Conservation (phyloP, 2,113 vertebrate species). For the Protomyctophum bolini region DNA sequence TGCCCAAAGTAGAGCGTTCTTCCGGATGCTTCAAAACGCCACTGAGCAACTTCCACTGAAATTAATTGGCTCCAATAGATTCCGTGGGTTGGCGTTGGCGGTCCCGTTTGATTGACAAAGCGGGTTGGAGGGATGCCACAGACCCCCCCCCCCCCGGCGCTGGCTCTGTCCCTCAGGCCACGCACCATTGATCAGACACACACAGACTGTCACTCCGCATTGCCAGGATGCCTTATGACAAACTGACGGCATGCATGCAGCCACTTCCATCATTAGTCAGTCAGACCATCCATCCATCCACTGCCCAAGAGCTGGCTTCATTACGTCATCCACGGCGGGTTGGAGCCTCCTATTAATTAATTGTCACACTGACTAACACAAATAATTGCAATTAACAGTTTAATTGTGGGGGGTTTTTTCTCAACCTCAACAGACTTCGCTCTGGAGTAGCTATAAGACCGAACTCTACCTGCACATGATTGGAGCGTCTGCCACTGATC, state of each 20-base stretch:
- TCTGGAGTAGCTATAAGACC: too few species aligned
- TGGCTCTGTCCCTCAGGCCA: constrained; percentile 52
- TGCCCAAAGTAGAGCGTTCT: too few species aligned
- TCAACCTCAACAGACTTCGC: too few species aligned
- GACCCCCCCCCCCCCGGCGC: constrained; percentile 47
- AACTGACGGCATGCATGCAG: constrained; percentile 43
- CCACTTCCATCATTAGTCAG: constrained; percentile 63
- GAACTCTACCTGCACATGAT: too few species aligned
- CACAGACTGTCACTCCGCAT: constrained; percentile 68
- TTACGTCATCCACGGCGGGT: too few species aligned
- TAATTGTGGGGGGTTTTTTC: too few species aligned
- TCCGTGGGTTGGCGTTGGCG: constrained; percentile 58
- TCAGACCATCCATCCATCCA: constrained; percentile 31
- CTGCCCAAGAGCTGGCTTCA: constrained; percentile 23
- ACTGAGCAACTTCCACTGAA: too few species aligned
- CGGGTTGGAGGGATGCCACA: constrained; percentile 56
- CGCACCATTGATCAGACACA: constrained; percentile 74
- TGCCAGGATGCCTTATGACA: constrained; percentile 47
- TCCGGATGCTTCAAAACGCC: too few species aligned
- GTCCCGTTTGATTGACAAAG: constrained; percentile 66
- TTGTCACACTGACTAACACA: too few species aligned
- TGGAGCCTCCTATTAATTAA: too few species aligned
- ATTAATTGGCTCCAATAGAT: constrained; percentile 75
- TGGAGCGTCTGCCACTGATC: too few species aligned
- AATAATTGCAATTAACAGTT: too few species aligned